Evolutionary conservation across 2,888 invertebrate genomes (phyloP), one percentile per base, ranked within the genome.

Genomic region (Dromius quadrimaculatus): DNA sequence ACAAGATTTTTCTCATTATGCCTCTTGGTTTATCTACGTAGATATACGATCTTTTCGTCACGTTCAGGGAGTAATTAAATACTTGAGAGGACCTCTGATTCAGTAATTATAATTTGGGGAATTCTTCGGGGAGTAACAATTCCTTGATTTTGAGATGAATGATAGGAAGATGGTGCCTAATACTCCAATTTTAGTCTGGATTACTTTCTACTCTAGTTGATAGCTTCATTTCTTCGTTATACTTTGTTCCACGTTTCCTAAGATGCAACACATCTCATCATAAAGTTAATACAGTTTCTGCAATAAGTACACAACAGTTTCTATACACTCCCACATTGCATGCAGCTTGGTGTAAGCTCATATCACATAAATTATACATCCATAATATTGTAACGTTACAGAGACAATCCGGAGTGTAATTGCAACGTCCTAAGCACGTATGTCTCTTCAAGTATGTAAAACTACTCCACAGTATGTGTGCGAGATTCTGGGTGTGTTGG

Each of bases 1-100:
- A 63, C 38, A 41, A 38, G 66, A 66, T 66, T 66, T 66, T 66
- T 66, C 66, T 66, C 66, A 66, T 66, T 66, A 66, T 66, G 54
- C 41, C 54, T 57, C 23, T 13, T 8, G 38, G 20, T 66, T 66
- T 66, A 66, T 66, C 66, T 66, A 22, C 41, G 34, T 47, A 19
- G 62, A 43, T 63, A 45, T 63, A 63, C 45, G n/a, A 32, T 19
- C 11, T 11, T 9, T 8, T 20, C 57, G 22, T n/a, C 8, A 54
- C 19, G 32, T 34, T 57, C 34, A 34, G 32, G 8, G 19, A 15
- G 32, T 57, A 57, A 57, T 57, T 57, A 57, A 54, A 34, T 57
- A 8, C 9, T 15, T 17, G 13, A 11, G 57, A 19, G 17, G 17
- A 57, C 34, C 17, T 1, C 57, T 32, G 57, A 34, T 34, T 15